A percentile compares a stretch with the other conserved stretches of the same genome.
These are phyloP conservation scores for Dinoponera quadriceps DNA, from an alignment of 1,140 invertebrate species.

Conservation along the genomic window DNA sequence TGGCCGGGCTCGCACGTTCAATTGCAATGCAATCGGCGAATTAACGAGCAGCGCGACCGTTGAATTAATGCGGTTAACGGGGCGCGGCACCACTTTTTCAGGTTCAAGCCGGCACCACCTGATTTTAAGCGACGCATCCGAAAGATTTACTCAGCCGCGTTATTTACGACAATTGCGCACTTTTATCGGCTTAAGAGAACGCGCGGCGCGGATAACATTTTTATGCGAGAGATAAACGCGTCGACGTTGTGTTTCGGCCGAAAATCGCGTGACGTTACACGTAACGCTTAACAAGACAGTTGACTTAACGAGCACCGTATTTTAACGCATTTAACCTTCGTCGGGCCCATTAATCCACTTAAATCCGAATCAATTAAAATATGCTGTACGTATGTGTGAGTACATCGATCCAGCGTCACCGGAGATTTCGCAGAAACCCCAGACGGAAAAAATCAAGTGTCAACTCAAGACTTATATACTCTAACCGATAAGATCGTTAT, in stretches of 20 bases:
- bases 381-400: too few species aligned
- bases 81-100: constrained; percentile 18
- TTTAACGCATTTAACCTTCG: background rate
- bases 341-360: background rate
- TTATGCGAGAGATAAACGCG: background rate
- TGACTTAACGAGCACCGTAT: background rate
- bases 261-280: background rate
- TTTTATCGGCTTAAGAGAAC: constrained; percentile 4
- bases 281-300: background rate
- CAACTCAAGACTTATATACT: too few species aligned
- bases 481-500: too few species aligned
- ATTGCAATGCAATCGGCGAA: constrained; percentile 50
- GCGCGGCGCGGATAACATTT: background rate
- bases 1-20: background rate
- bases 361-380: background rate
- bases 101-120: background rate
- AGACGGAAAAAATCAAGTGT: too few species aligned
- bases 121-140: background rate
- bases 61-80: constrained; percentile 61
- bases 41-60: constrained; percentile 11
- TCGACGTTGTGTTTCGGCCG: background rate
- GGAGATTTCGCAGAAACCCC: too few species aligned
- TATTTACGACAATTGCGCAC: constrained; percentile 10
- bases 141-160: constrained; percentile 14
- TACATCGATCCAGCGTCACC: too few species aligned